These are phyloP conservation scores for Drosophila suzukii DNA, from an alignment of 1,140 invertebrate species.

Conservation along the genomic window DNA sequence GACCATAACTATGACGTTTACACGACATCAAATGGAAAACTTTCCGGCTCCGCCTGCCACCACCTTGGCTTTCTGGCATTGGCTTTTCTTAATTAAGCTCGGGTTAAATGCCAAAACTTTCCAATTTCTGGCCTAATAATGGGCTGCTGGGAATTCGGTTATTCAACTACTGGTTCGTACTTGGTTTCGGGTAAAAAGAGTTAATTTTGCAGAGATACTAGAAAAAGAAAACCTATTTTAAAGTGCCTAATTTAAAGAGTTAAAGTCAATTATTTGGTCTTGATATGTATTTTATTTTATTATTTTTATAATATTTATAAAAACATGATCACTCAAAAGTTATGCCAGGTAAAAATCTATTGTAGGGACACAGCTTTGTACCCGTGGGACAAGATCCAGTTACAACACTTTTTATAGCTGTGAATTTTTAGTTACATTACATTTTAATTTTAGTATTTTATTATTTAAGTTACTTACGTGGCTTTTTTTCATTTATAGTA, in stretches of 20 bases:
- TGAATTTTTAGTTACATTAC: no score
- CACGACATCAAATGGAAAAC: slow-evolving; percentile 73
- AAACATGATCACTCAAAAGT: neutral
- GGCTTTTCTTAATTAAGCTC: slow-evolving; percentile 60
- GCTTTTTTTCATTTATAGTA: neutral
- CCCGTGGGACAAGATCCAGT: neutral
- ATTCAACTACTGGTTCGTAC: neutral
- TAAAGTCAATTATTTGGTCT: neutral
- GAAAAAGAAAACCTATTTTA: no score
- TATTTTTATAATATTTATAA: neutral
- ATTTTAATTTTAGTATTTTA: neutral
- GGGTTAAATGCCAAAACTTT: slow-evolving; percentile 60
- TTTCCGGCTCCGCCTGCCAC: slow-evolving; percentile 33
- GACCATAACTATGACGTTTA: slow-evolving; percentile 53
- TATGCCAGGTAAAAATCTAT: neutral
- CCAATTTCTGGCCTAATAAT: slow-evolving; percentile 53
- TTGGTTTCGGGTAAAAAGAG: neutral
- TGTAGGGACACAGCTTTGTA: neutral
- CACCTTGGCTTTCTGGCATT: slow-evolving; percentile 17
- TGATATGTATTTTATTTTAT: neutral
- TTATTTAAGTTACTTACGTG: neutral
- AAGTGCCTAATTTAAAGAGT: no score
- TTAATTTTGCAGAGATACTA: no score
- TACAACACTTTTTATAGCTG: neutral
- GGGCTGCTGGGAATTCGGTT: slow-evolving; percentile 16